phyloP scores from a whole-genome alignment of 1,140 invertebrate species.

The Drosophila mayri region DNA sequence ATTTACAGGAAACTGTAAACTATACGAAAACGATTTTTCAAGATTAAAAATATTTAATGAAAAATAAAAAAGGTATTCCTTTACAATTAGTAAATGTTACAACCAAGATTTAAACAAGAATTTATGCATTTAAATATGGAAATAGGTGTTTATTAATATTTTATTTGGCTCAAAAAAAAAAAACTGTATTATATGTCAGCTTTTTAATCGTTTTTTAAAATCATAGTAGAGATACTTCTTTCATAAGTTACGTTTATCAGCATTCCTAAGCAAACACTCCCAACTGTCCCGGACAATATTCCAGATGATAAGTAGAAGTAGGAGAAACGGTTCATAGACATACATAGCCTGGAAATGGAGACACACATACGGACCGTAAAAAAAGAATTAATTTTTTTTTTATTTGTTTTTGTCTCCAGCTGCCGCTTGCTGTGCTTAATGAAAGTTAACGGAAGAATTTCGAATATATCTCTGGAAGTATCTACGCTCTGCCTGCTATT shows the following conservation, averaged over 20 bases:
- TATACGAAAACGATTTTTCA: no score
- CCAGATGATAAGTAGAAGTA: slow-evolving; percentile 19
- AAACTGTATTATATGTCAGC: no score
- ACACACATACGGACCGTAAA: slow-evolving; percentile 20
- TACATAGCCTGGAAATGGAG: slow-evolving; percentile 22
- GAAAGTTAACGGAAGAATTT: slow-evolving; percentile 42
- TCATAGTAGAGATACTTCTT: no score
- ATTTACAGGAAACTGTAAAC: no score
- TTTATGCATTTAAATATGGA: no score
- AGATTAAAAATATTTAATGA: no score
- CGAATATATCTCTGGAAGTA: slow-evolving; percentile 3
- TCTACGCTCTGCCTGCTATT: background rate
- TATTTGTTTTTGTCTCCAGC: background rate
- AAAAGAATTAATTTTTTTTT: slow-evolving; percentile 12
- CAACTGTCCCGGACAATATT: background rate
- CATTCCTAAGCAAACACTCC: background rate
- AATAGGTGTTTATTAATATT: no score
- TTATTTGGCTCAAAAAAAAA: no score
- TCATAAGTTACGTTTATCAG: background rate
- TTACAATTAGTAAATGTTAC: no score
- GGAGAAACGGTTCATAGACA: slow-evolving; percentile 47
- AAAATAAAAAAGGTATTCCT: no score
- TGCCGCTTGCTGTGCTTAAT: slow-evolving; percentile 11
- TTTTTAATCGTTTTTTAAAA: no score
- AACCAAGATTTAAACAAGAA: no score